Conservation (phyloP, 2,888 invertebrate genomes). For the Xestia rhomboidea region DNA sequence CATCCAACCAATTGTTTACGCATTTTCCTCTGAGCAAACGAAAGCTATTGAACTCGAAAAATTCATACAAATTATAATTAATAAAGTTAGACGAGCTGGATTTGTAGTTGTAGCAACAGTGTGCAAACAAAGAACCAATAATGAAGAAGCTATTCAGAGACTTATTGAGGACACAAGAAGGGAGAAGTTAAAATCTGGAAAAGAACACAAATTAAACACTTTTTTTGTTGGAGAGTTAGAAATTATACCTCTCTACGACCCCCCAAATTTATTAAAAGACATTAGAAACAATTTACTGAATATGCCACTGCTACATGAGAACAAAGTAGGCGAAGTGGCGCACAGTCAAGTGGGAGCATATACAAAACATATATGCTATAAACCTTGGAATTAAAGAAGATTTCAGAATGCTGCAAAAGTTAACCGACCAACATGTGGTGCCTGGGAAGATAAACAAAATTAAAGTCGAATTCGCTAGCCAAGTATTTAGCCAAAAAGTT, state of each 20-base stretch:
- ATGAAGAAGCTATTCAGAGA: slow-evolving; percentile 48
- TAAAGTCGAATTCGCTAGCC: slow-evolving; percentile 5
- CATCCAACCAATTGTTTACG: slow-evolving; percentile 54
- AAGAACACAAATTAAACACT: slow-evolving; percentile 29
- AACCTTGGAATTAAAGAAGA: not conserved
- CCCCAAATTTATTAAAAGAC: slow-evolving; percentile 52
- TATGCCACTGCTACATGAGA: slow-evolving; percentile 8
- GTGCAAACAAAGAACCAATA: slow-evolving; percentile 55
- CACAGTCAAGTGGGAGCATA: slow-evolving; percentile 24
- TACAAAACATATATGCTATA: slow-evolving; percentile 7
- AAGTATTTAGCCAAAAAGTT: slow-evolving; percentile 13
- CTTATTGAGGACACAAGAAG: slow-evolving; percentile 52
- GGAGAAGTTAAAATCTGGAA: slow-evolving; percentile 27
- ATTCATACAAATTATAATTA: slow-evolving; percentile 2
- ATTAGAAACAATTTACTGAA: slow-evolving; percentile 49
- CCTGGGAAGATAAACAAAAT: slow-evolving; percentile 21
- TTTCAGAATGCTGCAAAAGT: not conserved
- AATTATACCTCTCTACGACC: slow-evolving; percentile 52
- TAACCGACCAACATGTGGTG: slow-evolving; percentile 17
- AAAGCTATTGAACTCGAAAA: not conserved
- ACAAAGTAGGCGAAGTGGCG: slow-evolving; percentile 1
- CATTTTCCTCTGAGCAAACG: slow-evolving; percentile 37
- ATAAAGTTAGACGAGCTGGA: slow-evolving; percentile 14
- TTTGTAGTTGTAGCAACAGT: slow-evolving; percentile 55
- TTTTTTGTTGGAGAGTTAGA: slow-evolving; percentile 35